Evolutionary conservation across 1,140 invertebrate genomes (phyloP).

Genomic region (Tribolium madens): DNA sequence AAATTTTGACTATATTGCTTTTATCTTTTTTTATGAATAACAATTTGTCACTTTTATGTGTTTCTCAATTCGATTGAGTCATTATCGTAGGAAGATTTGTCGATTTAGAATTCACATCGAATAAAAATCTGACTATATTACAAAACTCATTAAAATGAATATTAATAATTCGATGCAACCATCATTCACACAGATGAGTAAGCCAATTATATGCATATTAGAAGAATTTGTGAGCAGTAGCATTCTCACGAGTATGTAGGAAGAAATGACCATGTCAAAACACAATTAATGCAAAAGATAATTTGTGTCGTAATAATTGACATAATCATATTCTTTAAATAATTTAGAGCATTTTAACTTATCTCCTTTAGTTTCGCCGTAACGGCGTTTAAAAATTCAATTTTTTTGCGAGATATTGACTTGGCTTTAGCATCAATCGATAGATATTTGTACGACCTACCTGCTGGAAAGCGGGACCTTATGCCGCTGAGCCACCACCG

Average conservation of each 20-base stretch:
- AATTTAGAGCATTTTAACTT: too few species aligned
- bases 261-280: constrained; percentile 11
- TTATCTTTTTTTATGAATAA: background rate
- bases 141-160: constrained; percentile 11
- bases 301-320: constrained; percentile 3
- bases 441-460: too few species aligned
- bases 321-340: too few species aligned
- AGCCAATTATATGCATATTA: constrained; percentile 20
- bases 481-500: too few species aligned
- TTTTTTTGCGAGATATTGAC: too few species aligned
- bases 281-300: constrained; percentile 5
- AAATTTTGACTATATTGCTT: background rate
- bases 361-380: too few species aligned
- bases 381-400: too few species aligned
- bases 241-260: constrained; percentile 5
- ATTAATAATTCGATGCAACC: constrained; percentile 28
- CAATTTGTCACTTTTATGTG: background rate
- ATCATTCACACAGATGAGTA: constrained; percentile 21
- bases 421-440: too few species aligned
- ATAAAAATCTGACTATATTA: background rate
- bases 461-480: too few species aligned
- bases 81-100: background rate
- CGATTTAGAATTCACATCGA: background rate
- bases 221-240: constrained; percentile 5
- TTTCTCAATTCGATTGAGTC: constrained; percentile 17